These are phyloP conservation scores for Anser brachyrhynchus DNA, from an alignment of 2,113 vertebrate genomes.

Conservation along the genomic window DNA sequence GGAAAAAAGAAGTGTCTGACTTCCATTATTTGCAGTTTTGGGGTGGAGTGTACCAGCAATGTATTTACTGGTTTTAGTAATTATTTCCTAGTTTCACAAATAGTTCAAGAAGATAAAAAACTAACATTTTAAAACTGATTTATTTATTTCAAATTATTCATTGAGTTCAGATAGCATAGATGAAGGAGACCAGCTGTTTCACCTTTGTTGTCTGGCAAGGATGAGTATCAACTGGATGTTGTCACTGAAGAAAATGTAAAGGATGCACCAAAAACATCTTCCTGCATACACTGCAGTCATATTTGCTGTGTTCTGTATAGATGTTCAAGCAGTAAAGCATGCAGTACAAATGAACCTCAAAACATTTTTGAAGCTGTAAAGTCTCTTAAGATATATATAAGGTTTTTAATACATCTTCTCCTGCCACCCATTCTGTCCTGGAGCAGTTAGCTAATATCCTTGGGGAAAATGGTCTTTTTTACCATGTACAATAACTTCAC, in stretches of 20 bases:
- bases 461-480: neutral
- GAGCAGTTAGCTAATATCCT: neutral
- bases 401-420: neutral
- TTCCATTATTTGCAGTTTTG: neutral
- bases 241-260: neutral
- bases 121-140: neutral
- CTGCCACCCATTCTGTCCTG: neutral
- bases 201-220: neutral
- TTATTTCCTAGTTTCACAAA: neutral
- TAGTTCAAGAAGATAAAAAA: neutral
- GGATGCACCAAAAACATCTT: neutral
- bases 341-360: neutral
- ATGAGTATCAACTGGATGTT: neutral
- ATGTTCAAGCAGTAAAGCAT: neutral
- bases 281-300: neutral
- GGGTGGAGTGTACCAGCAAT: neutral
- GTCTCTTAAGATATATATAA: neutral
- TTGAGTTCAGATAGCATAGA: neutral
- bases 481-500: constrained; percentile 1
- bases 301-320: neutral
- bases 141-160: neutral
- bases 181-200: neutral
- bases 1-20: neutral
- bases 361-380: constrained; percentile 14
- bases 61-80: neutral